Conservation (phyloP, 2,113 vertebrate genomes). For the Perca schrenkii region DNA sequence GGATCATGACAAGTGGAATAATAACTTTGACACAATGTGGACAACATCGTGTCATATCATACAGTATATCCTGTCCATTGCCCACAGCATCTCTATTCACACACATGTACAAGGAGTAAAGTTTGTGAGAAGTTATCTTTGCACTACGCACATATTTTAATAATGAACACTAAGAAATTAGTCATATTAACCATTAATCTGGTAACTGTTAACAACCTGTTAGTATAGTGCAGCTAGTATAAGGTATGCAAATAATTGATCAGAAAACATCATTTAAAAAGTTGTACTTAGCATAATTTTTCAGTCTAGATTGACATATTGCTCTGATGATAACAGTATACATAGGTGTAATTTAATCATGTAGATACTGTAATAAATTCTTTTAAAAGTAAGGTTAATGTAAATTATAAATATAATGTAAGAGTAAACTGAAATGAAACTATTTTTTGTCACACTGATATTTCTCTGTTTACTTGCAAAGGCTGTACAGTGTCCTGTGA, state of each 20-base stretch:
- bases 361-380: background rate
- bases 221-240: background rate
- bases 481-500: constrained; percentile 40
- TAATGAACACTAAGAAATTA: background rate
- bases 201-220: background rate
- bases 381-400: background rate
- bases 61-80: background rate
- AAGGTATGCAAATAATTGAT: background rate
- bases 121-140: background rate
- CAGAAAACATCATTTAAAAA: background rate
- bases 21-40: background rate
- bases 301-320: background rate
- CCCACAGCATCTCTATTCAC: background rate
- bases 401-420: background rate
- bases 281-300: background rate
- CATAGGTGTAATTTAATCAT: background rate
- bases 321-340: background rate
- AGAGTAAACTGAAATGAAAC: background rate
- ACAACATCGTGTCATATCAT: background rate
- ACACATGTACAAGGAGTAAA: background rate
- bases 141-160: background rate
- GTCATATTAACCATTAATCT: background rate
- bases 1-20: background rate
- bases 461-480: constrained; percentile 39
- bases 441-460: constrained; percentile 32